phyloP scores from a whole-genome alignment of 2,113 vertebrate species.

The Melospiza georgiana region DNA sequence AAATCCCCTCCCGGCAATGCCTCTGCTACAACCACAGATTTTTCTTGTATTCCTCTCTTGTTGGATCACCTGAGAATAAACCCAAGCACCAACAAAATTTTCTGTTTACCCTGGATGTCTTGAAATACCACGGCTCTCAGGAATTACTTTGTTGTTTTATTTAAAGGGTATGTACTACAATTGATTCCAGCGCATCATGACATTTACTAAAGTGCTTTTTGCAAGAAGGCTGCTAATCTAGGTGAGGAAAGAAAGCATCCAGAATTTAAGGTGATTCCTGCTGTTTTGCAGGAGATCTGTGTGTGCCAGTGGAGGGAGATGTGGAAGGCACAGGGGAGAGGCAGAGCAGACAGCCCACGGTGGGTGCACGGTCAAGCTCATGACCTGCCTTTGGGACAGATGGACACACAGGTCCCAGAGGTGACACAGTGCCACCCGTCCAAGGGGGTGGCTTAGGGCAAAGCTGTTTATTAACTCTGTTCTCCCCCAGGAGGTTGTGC shows the following conservation, averaged over 20 bases:
- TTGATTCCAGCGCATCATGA: slow-evolving; percentile 53
- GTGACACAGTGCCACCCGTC: background rate
- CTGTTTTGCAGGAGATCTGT: background rate
- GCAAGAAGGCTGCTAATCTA: background rate
- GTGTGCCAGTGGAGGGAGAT: background rate
- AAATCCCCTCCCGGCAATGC: background rate
- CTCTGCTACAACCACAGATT: background rate
- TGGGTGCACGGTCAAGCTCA: fast-evolving
- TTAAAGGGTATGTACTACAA: slow-evolving; percentile 37
- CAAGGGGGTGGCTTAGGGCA: background rate
- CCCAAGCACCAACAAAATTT: slow-evolving; percentile 28
- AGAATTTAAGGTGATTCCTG: background rate
- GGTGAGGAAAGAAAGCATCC: background rate
- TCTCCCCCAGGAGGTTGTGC: fast-evolving
- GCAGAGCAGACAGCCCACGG: fast-evolving
- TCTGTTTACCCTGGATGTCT: slow-evolving; percentile 49
- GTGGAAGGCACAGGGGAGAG: background rate
- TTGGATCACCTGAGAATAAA: background rate
- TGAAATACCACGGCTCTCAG: slow-evolving; percentile 60
- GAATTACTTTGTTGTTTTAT: slow-evolving; percentile 61
- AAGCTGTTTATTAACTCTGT: background rate
- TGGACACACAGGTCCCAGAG: background rate
- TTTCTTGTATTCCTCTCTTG: background rate
- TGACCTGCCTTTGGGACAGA: background rate
- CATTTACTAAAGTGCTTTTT: slow-evolving; percentile 63